Evolutionary conservation across 2,888 invertebrate species (phyloP), one percentile per base, ranked within the genome.

Genomic region (Loripinus fragilis): DNA sequence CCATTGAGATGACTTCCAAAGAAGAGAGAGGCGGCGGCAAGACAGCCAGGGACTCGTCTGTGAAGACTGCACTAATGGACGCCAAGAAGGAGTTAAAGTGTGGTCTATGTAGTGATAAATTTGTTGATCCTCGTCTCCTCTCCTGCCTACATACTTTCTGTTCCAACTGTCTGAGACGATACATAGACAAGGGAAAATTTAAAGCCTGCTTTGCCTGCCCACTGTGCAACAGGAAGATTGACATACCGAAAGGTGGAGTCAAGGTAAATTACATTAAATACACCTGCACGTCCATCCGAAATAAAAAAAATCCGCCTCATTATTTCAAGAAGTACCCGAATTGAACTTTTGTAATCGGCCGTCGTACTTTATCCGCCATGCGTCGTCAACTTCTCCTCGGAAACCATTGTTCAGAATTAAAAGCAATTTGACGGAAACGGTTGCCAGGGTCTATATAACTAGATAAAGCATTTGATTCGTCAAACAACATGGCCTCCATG

Each of bases 101-200:
- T 48, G 81, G 81, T 0, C 45, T 84, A 33, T 84, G 84, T 74
- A 60, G 66, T 28, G 81, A 81, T 52, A 81, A 84, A 52, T 84
- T 84, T 52, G 65, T 55, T n/a, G 84, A 84, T 1, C 84, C 84
- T 2, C 72, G 76, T 25, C 65, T 84, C 8, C 65, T 84, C n/a
- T 80, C 84, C 1, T 84, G 84, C 30, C 78, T 84, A 15, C 84
- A 84, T 70, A 78, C 80, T 10, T 84, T 84, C 64, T 84, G 84
- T 67, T 65, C 65, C 25, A 81, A 81, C 50, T 84, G 84, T 42
- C 60, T 84, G 0, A 38, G 81, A 38, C 60, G 84, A 7, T 84
- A 84, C 35, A 70, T 74, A 2, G 84, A 84, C 25, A 84, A 84
- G 55, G 84, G 81, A 28, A 84, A 84, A 60, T 79, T 71, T 45